These are phyloP conservation scores for Thera britannica DNA, from an alignment of 2,888 invertebrate species.

Conservation along the genomic window DNA sequence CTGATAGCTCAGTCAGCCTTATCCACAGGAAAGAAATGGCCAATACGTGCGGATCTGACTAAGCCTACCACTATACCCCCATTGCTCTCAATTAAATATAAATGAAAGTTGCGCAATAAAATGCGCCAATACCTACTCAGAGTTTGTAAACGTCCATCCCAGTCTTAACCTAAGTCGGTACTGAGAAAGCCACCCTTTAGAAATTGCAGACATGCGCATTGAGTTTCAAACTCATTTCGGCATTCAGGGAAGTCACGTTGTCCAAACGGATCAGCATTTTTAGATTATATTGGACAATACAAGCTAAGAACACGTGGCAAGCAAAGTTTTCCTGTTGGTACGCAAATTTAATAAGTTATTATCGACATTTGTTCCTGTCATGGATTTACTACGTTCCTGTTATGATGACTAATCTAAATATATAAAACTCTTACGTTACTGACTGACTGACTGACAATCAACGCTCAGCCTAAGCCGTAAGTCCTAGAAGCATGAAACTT, in stretches of 20 bases:
- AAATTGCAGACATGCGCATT: slow-evolving; percentile 18
- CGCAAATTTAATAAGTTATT: too few species aligned
- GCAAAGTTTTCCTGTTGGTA: not conserved
- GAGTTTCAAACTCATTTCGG: not conserved
- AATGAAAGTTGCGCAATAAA: slow-evolving; percentile 22
- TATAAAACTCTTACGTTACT: too few species aligned
- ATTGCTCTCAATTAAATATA: not conserved
- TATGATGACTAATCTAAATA: too few species aligned
- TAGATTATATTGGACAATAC: not conserved
- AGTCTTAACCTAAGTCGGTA: not conserved
- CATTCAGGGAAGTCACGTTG: slow-evolving; percentile 10
- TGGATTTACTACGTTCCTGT: too few species aligned
- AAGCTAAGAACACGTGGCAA: not conserved
- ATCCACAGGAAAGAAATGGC: too few species aligned
- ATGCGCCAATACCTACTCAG: slow-evolving; percentile 9
- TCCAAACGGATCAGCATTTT: not conserved
- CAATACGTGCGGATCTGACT: too few species aligned
- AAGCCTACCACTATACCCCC: not conserved
- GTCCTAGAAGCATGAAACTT: too few species aligned
- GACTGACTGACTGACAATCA: too few species aligned
- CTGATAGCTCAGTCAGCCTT: too few species aligned
- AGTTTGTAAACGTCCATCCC: not conserved
- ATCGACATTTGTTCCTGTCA: too few species aligned
- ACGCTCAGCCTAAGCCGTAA: too few species aligned
- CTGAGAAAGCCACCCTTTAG: slow-evolving; percentile 16